Evolutionary conservation across 2,797 vertebrate species (phyloP).

Genomic region (Borostomias antarcticus): DNA sequence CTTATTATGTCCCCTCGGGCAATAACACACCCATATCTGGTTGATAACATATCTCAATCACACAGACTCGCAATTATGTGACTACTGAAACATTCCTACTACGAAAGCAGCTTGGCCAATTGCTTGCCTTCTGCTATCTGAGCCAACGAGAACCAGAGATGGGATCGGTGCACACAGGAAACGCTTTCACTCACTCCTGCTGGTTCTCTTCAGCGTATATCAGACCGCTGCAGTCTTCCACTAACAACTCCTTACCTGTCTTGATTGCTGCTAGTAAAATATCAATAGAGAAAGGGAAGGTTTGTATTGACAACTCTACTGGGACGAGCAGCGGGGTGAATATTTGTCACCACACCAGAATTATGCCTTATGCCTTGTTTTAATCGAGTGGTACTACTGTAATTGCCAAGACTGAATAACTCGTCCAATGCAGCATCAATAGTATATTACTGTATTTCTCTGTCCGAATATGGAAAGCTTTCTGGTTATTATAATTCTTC

Average conservation of each 20-base stretch:
- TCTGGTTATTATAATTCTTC: slow-evolving; percentile 54
- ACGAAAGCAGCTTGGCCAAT: background rate
- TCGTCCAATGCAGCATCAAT: slow-evolving; percentile 7
- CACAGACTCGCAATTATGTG: background rate
- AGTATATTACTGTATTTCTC: slow-evolving; percentile 9
- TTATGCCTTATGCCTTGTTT: slow-evolving; percentile 8
- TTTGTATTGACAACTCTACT: background rate
- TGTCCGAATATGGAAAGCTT: slow-evolving; percentile 7
- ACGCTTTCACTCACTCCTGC: background rate
- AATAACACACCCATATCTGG: background rate
- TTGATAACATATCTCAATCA: background rate
- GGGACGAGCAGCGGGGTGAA: slow-evolving; percentile 6
- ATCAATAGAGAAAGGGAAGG: background rate
- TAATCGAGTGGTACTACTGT: slow-evolving; percentile 22
- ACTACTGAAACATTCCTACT: background rate
- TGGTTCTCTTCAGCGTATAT: slow-evolving; percentile 10
- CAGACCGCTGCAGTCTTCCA: slow-evolving; percentile 19
- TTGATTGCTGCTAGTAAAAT: slow-evolving; percentile 38
- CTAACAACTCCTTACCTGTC: slow-evolving; percentile 4
- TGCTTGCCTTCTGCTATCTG: slow-evolving; percentile 7
- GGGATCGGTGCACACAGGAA: background rate
- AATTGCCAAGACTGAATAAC: slow-evolving; percentile 32
- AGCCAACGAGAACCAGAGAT: background rate
- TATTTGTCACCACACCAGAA: background rate
- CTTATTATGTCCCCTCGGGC: background rate